Evolutionary conservation across 2,797 vertebrate species (phyloP).

Genomic region (Protosalanx chinensis): DNA sequence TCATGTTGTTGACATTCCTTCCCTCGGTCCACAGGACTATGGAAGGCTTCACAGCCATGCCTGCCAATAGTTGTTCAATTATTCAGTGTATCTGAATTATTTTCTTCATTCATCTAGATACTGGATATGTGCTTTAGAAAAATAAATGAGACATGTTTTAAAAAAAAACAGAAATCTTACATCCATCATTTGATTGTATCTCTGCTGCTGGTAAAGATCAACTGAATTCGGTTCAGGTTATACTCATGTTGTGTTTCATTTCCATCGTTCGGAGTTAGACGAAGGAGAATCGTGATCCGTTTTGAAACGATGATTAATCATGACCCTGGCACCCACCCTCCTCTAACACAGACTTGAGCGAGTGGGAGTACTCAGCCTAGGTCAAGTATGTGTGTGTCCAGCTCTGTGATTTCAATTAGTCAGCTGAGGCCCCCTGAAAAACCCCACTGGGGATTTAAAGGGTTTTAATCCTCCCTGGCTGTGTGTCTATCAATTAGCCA

Average conservation of each 20-base stretch:
- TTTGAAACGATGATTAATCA: slow-evolving; percentile 31
- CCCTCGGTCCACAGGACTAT: slow-evolving; percentile 45
- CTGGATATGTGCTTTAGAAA: slow-evolving; percentile 76
- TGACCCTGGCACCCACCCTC: slow-evolving; percentile 20
- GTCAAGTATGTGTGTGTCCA: slow-evolving; percentile 64
- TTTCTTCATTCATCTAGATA: slow-evolving; percentile 72
- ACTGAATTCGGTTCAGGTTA: neutral
- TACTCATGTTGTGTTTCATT: neutral
- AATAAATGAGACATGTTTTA: slow-evolving; percentile 75
- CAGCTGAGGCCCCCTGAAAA: slow-evolving; percentile 56
- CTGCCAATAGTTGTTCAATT: slow-evolving; percentile 69
- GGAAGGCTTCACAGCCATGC: slow-evolving; percentile 60
- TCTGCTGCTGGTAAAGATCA: no score
- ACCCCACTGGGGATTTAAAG: slow-evolving; percentile 65
- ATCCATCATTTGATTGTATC: neutral
- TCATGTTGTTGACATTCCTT: slow-evolving; percentile 48
- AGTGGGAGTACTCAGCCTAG: slow-evolving; percentile 20
- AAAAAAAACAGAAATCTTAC: slow-evolving; percentile 24
- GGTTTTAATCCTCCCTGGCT: slow-evolving; percentile 73
- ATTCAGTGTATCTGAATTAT: slow-evolving; percentile 65
- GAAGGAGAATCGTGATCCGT: slow-evolving; percentile 22
- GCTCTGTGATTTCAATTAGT: slow-evolving; percentile 73
- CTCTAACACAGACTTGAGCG: slow-evolving; percentile 1
- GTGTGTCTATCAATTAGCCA: slow-evolving; percentile 80
- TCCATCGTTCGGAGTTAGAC: neutral